Evolutionary conservation across 2,113 vertebrate species (phyloP), one percentile per base, ranked within the genome.

Genomic region (Mesitornis unicolor): DNA sequence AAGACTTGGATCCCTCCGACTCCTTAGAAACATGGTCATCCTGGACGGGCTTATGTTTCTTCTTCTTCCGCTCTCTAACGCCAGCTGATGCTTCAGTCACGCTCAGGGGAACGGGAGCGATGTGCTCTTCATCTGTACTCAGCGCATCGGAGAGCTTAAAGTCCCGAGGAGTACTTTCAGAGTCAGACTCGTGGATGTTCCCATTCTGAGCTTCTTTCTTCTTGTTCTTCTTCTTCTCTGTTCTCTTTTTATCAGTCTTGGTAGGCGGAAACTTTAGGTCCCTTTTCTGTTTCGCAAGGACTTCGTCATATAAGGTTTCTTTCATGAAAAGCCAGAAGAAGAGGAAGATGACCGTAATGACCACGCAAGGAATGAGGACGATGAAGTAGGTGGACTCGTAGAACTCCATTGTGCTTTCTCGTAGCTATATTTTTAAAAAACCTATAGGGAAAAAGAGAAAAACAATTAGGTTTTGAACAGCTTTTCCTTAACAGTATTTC

Each of bases 241-340:
- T 98, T 97, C 99, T 99, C 98, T 99, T 99, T 92, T 99, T 99
- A 87, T 99, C 99, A 6, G 98, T 97, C 94, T 99, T 99, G 82
- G 95, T 89, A 10, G 98, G 98, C 4, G 98, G 98, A 77, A 99
- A 95, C 90, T 99, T 99, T 31, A 99, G 98, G 96, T 99, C 99
- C 33, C 98, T 98, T 90, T 99, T 99, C 95, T 99, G 99, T 79
- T 98, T 98, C 20, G 99, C 99, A 42, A 99, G 98, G 91, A 99
- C 99, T 97, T 99, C 99, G 36, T 99, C 99, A 7, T 99, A 99
- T 11, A 99, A 98, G 22, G 99, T 99, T 97, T 99, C 99, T 97
- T 99, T 99, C 99, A 99, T 99, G 97, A 99, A 99, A 94, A 99
- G 99, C 99, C 99, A 99, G 98, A 99, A 99, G 98, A 99, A 99